These are phyloP conservation scores for Yponomeuta malinellus DNA, from an alignment of 2,888 invertebrate species.

Conservation along the genomic window DNA sequence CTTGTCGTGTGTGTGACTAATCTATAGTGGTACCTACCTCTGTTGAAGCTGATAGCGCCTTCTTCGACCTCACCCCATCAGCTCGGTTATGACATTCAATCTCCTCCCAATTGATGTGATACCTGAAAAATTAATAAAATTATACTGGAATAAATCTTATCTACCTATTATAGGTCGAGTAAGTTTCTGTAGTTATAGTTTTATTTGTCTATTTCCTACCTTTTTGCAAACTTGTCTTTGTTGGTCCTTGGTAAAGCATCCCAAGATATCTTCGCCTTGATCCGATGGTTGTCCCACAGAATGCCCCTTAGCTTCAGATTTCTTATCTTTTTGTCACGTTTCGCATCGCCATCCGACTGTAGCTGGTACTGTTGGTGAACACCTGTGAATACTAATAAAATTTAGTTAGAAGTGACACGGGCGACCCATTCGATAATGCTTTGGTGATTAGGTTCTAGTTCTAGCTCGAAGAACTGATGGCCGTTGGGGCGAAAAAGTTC, in stretches of 20 bases:
- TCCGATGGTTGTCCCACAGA: constrained; percentile 55
- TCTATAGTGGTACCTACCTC: constrained; percentile 47
- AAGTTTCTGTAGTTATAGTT: background rate
- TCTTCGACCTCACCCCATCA: constrained; percentile 37
- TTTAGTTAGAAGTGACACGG: background rate
- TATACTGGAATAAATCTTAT: background rate
- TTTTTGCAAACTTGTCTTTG: background rate
- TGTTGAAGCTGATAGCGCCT: constrained; percentile 69
- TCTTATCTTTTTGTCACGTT: constrained; percentile 44
- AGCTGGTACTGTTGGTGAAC: constrained; percentile 44
- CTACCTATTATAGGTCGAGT: too few species aligned
- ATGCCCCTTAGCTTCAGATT: constrained; percentile 55
- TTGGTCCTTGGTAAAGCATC: constrained; percentile 34
- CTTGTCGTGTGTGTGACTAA: too few species aligned
- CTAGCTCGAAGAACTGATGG: too few species aligned
- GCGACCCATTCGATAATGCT: too few species aligned
- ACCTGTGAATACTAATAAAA: background rate
- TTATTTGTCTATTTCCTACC: background rate
- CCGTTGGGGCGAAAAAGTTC: too few species aligned
- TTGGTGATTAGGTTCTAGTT: too few species aligned
- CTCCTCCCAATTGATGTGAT: constrained; percentile 52
- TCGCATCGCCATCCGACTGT: constrained; percentile 22
- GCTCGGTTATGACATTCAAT: background rate
- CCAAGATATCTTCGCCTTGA: constrained; percentile 61
- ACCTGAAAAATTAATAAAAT: constrained; percentile 37